Evolutionary conservation across 2,888 invertebrate genomes (phyloP).

Genomic region (Microctonus aethiopoides): DNA sequence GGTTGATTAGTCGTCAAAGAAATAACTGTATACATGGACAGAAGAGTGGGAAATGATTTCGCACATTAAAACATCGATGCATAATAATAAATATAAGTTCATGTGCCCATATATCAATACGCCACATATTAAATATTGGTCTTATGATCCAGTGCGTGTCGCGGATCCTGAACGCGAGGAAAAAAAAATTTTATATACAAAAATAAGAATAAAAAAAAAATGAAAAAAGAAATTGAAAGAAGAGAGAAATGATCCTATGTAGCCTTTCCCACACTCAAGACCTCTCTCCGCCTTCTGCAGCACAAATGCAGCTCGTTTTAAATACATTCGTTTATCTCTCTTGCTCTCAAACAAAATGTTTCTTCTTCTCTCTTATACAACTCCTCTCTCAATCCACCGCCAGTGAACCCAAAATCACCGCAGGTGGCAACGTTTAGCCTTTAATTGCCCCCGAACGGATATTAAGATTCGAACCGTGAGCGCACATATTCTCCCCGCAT

Average conservation of each 20-base stretch:
- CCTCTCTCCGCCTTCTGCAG: conserved; percentile 26
- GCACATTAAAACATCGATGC: background rate
- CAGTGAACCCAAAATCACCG: conserved; percentile 42
- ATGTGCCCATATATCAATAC: background rate
- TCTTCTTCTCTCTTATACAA: background rate
- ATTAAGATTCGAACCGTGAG: conserved; percentile 46
- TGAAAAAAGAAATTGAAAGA: background rate
- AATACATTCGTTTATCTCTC: conserved; percentile 26
- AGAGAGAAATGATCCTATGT: conserved; percentile 29
- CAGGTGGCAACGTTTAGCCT: conserved; percentile 52
- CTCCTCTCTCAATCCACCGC: conserved; percentile 1
- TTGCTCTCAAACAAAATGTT: background rate
- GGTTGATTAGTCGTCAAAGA: background rate
- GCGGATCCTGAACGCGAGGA: conserved; percentile 20
- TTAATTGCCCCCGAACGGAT: conserved; percentile 49
- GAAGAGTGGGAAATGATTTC: background rate
- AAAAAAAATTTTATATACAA: conserved; percentile 17
- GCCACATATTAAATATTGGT: background rate
- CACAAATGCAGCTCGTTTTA: conserved; percentile 33
- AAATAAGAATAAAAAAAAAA: conserved; percentile 11
- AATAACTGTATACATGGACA: background rate
- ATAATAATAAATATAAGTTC: background rate
- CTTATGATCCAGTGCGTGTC: conserved; percentile 20
- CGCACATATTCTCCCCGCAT: conserved; percentile 6
- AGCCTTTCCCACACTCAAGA: conserved; percentile 40